Percentiles rank a stretch among this genome's conserved stretches.
Conservation (phyloP, 2,113 vertebrate genomes). For the Dromas ardeola region DNA sequence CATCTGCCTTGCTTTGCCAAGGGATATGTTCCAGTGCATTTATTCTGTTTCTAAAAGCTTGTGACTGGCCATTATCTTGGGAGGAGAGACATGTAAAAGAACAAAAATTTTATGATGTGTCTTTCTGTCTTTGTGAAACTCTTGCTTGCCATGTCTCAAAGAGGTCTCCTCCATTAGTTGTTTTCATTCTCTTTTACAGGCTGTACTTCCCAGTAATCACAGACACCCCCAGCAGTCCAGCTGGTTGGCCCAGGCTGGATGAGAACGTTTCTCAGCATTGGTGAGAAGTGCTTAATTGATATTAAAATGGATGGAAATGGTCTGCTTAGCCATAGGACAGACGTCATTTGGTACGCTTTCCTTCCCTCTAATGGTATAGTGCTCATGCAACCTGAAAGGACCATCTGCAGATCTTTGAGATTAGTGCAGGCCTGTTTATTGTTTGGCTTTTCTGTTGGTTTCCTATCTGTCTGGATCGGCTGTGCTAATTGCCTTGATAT, state of each 20-base stretch:
- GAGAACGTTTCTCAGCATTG: not conserved
- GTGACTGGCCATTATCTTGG: conserved; percentile 8
- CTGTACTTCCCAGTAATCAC: not conserved
- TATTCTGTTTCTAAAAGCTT: conserved; percentile 24
- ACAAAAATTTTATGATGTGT: not conserved
- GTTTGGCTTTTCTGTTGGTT: conserved; percentile 23
- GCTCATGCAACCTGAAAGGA: conserved; percentile 39
- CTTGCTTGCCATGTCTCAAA: not conserved
- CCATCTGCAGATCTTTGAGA: conserved; percentile 53
- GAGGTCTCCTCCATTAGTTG: not conserved
- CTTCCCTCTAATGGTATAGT: not conserved
- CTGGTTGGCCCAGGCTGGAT: not conserved
- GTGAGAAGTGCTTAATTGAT: conserved; percentile 40
- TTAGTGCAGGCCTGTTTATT: conserved; percentile 48
- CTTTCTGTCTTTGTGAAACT: not conserved
- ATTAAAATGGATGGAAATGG: conserved; percentile 13
- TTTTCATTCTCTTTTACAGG: not conserved
- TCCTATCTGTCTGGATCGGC: conserved; percentile 3
- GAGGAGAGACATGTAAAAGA: not conserved
- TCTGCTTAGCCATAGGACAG: conserved; percentile 12
- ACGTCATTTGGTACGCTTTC: conserved; percentile 5
- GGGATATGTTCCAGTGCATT: conserved; percentile 23
- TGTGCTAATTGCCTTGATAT: not conserved
- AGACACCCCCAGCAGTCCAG: not conserved
- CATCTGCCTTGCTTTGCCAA: conserved; percentile 51